Conservation (phyloP, 1,140 invertebrate genomes). For the Phenacoccus solenopsis region DNA sequence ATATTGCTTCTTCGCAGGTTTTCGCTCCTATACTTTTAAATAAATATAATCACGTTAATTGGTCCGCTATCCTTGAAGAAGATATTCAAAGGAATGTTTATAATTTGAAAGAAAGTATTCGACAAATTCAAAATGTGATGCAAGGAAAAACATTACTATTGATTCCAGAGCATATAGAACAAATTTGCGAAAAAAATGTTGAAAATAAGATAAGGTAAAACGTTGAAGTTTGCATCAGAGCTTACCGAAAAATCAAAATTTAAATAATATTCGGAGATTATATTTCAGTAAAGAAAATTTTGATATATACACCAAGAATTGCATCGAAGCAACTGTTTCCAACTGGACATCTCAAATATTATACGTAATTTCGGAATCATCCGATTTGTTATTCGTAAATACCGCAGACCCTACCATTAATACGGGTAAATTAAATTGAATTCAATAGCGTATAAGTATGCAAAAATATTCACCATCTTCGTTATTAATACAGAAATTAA, state of each 20-base stretch:
- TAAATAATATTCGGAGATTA: neutral
- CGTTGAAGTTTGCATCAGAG: too few species aligned
- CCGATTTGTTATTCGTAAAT: neutral
- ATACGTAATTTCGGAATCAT: neutral
- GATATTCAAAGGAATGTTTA: neutral
- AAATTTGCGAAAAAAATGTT: neutral
- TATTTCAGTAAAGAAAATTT: neutral
- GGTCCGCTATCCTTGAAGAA: neutral
- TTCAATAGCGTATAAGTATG: neutral
- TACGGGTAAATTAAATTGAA: neutral
- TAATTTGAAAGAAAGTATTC: neutral
- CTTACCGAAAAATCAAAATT: too few species aligned
- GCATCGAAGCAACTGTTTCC: neutral
- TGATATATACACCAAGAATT: neutral
- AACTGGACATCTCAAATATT: neutral
- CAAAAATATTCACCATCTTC: too few species aligned
- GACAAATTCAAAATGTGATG: neutral
- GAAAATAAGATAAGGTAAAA: neutral
- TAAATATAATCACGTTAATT: neutral
- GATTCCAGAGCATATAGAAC: neutral
- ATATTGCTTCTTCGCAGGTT: neutral
- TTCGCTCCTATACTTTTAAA: neutral
- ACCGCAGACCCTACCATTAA: neutral
- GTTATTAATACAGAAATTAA: neutral
- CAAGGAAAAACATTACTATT: slow-evolving; percentile 4